Evolutionary conservation across 1,140 invertebrate species (phyloP).

Genomic region (Oppia nitens): DNA sequence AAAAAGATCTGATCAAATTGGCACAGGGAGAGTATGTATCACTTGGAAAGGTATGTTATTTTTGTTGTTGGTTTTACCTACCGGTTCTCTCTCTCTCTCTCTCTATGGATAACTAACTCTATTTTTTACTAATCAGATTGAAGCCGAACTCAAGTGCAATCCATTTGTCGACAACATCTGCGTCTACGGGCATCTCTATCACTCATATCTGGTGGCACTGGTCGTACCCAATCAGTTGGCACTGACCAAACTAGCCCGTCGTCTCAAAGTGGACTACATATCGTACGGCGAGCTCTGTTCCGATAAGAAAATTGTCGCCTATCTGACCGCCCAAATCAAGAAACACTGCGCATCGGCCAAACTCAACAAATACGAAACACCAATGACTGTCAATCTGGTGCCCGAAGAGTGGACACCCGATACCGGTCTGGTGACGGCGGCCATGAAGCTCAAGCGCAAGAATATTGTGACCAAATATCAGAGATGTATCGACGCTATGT

Average conservation of each 20-base stretch:
- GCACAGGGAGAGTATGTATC: constrained; percentile 18
- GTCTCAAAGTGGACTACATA: constrained; percentile 36
- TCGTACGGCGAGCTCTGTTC: constrained; percentile 55
- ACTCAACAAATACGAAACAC: constrained; percentile 28
- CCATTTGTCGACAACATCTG: constrained; percentile 86
- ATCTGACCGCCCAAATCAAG: constrained; percentile 45
- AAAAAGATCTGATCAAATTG: constrained; percentile 39
- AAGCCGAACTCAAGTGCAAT: constrained; percentile 77
- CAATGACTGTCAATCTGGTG: constrained; percentile 28
- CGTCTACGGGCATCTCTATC: constrained; percentile 68
- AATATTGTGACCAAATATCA: constrained; percentile 19
- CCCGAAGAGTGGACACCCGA: constrained; percentile 34
- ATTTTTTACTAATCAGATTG: constrained; percentile 34
- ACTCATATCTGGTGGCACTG: constrained; percentile 73
- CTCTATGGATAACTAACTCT: too few species aligned
- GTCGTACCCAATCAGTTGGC: constrained; percentile 59
- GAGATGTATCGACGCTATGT: constrained; percentile 11
- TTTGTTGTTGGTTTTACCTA: background rate
- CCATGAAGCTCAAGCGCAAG: constrained; percentile 28
- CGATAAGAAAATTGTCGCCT: constrained; percentile 48
- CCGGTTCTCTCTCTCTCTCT: background rate
- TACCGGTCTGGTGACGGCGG: constrained; percentile 43
- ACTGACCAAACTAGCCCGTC: constrained; percentile 46
- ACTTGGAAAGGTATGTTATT: constrained; percentile 14
- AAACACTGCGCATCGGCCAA: constrained; percentile 57